phyloP scores from a whole-genome alignment of 2,113 vertebrate species.

The Ceuthmochares aereus region DNA sequence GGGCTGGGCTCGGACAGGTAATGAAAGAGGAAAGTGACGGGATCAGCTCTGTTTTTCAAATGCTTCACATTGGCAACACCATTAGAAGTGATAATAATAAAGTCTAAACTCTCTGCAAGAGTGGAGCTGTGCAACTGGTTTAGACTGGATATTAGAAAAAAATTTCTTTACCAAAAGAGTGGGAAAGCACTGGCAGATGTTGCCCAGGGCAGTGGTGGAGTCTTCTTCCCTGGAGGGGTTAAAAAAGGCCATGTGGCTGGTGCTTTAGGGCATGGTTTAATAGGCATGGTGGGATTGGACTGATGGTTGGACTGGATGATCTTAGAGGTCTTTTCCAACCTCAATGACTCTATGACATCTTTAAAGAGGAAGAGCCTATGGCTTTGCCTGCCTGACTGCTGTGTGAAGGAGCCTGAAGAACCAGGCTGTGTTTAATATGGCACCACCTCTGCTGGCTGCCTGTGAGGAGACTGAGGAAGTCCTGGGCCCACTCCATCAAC shows the following conservation, averaged over 20 bases:
- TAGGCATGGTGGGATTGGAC: no score
- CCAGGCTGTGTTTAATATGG: background rate
- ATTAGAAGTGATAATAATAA: background rate
- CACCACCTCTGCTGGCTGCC: background rate
- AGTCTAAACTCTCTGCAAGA: background rate
- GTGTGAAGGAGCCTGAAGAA: background rate
- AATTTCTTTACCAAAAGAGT: no score
- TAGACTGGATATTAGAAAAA: no score
- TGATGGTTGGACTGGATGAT: no score
- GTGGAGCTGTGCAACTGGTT: background rate
- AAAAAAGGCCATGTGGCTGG: no score
- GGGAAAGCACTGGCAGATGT: no score
- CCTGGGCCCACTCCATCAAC: background rate
- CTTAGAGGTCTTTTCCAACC: no score
- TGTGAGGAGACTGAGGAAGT: background rate
- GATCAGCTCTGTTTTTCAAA: background rate
- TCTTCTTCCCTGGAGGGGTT: no score
- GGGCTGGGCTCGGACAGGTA: background rate
- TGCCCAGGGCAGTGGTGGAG: no score
- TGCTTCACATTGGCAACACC: background rate
- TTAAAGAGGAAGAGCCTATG: background rate
- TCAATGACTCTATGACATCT: background rate
- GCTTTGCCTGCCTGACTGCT: background rate
- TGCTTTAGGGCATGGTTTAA: no score
- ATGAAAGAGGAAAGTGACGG: background rate